Conservation (phyloP, 2,888 invertebrate genomes). For the Drosophila koepferae region DNA sequence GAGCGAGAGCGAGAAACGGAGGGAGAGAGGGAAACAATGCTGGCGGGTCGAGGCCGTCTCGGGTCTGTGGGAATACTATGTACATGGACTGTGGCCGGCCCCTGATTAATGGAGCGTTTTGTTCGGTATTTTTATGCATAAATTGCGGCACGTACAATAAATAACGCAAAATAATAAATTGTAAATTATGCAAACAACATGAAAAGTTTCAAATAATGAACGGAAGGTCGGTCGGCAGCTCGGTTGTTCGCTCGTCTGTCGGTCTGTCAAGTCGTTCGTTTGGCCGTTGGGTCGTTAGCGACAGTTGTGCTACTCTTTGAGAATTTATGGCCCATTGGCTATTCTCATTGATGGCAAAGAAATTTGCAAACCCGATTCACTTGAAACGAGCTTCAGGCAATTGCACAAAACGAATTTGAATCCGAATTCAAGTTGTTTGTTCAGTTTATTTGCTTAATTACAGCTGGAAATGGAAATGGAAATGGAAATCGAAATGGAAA, state of each 20-base stretch:
- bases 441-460: slow-evolving; percentile 47
- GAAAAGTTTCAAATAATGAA: slow-evolving; percentile 71
- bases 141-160: slow-evolving; percentile 76
- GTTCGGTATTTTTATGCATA: slow-evolving; percentile 73
- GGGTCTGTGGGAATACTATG: slow-evolving; percentile 62
- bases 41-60: slow-evolving; percentile 36
- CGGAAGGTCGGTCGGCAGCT: slow-evolving; percentile 55
- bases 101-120: slow-evolving; percentile 78
- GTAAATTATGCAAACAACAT: slow-evolving; percentile 76
- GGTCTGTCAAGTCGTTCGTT: not conserved
- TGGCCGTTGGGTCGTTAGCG: slow-evolving; percentile 15
- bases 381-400: slow-evolving; percentile 51
- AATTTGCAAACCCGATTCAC: slow-evolving; percentile 74
- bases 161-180: slow-evolving; percentile 79
- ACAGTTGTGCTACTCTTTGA: slow-evolving; percentile 45
- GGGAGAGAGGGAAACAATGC: not conserved
- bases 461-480: slow-evolving; percentile 29
- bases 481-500: slow-evolving; percentile 30
- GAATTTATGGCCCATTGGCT: slow-evolving; percentile 57
- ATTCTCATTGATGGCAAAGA: slow-evolving; percentile 64
- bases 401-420: slow-evolving; percentile 40
- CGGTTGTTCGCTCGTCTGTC: not conserved
- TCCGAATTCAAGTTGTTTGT: slow-evolving; percentile 25
- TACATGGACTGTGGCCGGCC: slow-evolving; percentile 39
- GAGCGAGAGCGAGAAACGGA: not conserved